Conservation (phyloP, 2,113 vertebrate genomes). For the Sprattus sprattus region DNA sequence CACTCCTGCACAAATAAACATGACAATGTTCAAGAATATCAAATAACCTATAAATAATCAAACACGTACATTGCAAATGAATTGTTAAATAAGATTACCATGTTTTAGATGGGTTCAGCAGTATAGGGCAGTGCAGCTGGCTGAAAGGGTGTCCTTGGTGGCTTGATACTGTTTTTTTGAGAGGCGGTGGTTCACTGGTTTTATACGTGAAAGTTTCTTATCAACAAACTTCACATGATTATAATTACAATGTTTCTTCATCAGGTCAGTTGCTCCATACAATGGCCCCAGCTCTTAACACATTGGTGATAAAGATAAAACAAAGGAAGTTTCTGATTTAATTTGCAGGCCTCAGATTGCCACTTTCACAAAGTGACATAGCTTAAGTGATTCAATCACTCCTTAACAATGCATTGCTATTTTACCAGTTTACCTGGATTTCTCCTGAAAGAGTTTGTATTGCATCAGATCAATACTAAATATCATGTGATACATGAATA, state of each 20-base stretch:
- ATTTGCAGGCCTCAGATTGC: background rate
- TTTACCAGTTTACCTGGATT: too few species aligned
- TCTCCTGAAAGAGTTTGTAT: too few species aligned
- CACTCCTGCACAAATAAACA: conserved; percentile 55
- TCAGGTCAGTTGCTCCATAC: background rate
- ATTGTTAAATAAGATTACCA: background rate
- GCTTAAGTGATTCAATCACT: background rate
- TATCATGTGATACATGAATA: too few species aligned
- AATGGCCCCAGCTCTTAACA: background rate
- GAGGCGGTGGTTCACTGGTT: background rate
- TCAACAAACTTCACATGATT: background rate
- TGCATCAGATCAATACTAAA: too few species aligned
- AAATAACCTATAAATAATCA: background rate
- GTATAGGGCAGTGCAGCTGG: background rate
- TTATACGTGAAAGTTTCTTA: background rate
- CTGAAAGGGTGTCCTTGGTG: background rate
- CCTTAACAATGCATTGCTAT: too few species aligned
- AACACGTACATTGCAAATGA: background rate
- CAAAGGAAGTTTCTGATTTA: background rate
- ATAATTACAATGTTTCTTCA: background rate
- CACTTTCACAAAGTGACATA: background rate
- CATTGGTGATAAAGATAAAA: background rate
- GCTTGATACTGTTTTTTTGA: background rate
- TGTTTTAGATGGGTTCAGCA: background rate
- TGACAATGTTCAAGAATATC: background rate